phyloP scores from a whole-genome alignment of 2,888 invertebrate genomes.

The Eurytoma adleriae region DNA sequence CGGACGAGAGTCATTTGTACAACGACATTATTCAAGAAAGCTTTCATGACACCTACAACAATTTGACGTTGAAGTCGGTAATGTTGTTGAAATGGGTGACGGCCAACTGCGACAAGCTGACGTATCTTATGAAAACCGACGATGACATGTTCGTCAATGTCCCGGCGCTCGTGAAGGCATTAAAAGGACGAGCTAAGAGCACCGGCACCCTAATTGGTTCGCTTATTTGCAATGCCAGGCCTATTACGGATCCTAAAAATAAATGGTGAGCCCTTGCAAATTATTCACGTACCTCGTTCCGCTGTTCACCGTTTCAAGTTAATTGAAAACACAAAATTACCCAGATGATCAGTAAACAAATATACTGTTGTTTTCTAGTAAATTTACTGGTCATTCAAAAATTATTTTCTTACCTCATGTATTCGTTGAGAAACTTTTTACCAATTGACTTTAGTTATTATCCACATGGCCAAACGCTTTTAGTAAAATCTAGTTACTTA shows the following conservation, averaged over 20 bases:
- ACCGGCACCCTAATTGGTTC: slow-evolving; percentile 83
- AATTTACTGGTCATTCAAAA: no score
- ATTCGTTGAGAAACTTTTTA: no score
- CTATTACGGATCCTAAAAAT: slow-evolving; percentile 84
- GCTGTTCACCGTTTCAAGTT: no score
- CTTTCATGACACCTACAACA: slow-evolving; percentile 90
- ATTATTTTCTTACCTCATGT: no score
- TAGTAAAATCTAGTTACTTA: no score
- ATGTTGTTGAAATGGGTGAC: slow-evolving; percentile 90
- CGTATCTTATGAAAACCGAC: slow-evolving; percentile 89
- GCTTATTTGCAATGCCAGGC: slow-evolving; percentile 87
- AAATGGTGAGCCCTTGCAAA: slow-evolving; percentile 81
- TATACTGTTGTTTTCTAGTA: no score
- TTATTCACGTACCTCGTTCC: background rate
- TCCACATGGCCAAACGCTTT: no score
- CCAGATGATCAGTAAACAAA: no score
- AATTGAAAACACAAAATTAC: no score
- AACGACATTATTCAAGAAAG: slow-evolving; percentile 90
- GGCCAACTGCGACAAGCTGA: slow-evolving; percentile 80
- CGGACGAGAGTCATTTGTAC: slow-evolving; percentile 82
- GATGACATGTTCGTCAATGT: slow-evolving; percentile 92
- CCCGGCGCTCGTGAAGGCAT: slow-evolving; percentile 79
- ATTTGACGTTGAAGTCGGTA: slow-evolving; percentile 90
- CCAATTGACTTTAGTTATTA: no score
- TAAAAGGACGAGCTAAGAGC: slow-evolving; percentile 66